Evolutionary conservation across 2,113 vertebrate genomes (phyloP).

Genomic region (Hemicordylus capensis): DNA sequence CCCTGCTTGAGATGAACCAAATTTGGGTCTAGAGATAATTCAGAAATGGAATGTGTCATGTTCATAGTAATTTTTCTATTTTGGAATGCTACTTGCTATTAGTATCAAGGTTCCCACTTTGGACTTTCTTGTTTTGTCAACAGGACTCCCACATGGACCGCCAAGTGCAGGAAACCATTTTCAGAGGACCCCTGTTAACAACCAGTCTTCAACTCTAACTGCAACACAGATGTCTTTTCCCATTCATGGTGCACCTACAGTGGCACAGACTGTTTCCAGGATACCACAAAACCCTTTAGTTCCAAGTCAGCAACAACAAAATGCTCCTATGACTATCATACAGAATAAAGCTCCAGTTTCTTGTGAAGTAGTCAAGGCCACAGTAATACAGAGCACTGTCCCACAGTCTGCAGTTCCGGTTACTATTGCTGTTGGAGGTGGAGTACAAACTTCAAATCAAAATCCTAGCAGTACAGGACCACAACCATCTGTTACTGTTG

Average conservation of each 20-base stretch:
- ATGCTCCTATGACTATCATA: constrained; percentile 82
- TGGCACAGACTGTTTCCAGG: constrained; percentile 83
- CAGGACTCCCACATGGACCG: constrained; percentile 84
- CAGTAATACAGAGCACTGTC: constrained; percentile 86
- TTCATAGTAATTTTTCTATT: constrained; percentile 22
- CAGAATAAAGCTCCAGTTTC: constrained; percentile 84
- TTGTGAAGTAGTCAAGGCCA: constrained; percentile 84
- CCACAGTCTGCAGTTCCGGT: constrained; percentile 79
- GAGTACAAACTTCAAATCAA: constrained; percentile 77
- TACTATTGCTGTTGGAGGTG: constrained; percentile 78
- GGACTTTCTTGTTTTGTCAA: constrained; percentile 50
- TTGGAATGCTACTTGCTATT: constrained; percentile 1
- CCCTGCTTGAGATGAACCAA: background rate
- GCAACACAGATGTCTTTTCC: constrained; percentile 87
- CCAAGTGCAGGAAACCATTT: constrained; percentile 83
- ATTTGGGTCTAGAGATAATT: constrained; percentile 3
- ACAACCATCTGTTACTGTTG: constrained; percentile 72
- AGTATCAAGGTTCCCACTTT: background rate
- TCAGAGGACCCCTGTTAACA: constrained; percentile 79
- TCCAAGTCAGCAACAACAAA: constrained; percentile 81
- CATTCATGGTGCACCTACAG: constrained; percentile 83
- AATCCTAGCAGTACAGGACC: constrained; percentile 84
- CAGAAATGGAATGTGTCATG: background rate
- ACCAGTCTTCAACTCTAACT: constrained; percentile 80
- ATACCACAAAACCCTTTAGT: constrained; percentile 78